Evolutionary conservation across 2,113 vertebrate genomes (phyloP).

Genomic region (Buteo buteo): DNA sequence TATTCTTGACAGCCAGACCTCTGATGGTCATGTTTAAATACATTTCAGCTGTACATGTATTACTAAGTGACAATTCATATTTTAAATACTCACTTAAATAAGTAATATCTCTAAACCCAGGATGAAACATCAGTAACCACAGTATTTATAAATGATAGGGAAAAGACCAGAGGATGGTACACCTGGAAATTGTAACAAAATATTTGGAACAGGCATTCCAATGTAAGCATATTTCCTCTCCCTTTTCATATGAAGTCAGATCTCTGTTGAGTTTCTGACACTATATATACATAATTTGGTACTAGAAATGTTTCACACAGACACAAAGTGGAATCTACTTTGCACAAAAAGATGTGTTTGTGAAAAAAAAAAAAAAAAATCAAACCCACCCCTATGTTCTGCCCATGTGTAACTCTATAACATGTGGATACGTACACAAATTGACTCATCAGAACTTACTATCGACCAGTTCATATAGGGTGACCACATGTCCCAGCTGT

Average conservation of each 20-base stretch:
- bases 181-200: neutral
- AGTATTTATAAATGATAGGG: neutral
- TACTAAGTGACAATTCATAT: neutral
- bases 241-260: neutral
- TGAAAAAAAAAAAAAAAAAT: neutral
- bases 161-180: neutral
- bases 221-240: neutral
- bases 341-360: neutral
- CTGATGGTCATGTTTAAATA: neutral
- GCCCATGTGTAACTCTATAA: neutral
- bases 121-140: neutral
- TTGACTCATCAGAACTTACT: neutral
- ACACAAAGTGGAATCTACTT: neutral
- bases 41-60: neutral
- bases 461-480: rapidly evolving
- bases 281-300: neutral
- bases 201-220: neutral
- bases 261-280: neutral
- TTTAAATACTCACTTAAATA: neutral
- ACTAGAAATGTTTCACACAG: neutral
- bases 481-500: neutral
- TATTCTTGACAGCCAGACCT: neutral
- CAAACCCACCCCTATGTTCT: neutral
- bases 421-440: neutral
- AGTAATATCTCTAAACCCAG: neutral